phyloP scores from a whole-genome alignment of 1,140 invertebrate genomes.

The Bombus superbus region DNA sequence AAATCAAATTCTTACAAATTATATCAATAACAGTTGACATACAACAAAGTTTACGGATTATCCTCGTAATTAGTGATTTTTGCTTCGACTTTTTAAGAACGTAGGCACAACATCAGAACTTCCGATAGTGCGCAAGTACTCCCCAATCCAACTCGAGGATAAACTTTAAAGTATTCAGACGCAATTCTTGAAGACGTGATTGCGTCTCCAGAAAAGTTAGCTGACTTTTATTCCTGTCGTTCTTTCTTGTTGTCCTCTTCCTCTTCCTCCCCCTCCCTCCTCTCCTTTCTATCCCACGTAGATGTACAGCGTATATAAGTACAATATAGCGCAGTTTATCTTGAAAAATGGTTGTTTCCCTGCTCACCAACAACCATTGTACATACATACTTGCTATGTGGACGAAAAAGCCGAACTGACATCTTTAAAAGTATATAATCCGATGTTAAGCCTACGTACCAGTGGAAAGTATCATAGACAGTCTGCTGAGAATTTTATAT shows the following conservation, averaged over 20 bases:
- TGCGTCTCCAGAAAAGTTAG: not conserved
- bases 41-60: not conserved
- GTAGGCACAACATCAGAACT: not conserved
- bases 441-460: conserved; percentile 71
- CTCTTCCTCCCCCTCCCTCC: too few relatives aligned
- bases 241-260: not conserved
- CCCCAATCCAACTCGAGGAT: not conserved
- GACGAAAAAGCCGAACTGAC: conserved; percentile 55
- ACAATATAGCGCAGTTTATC: conserved; percentile 73
- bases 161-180: conserved; percentile 20
- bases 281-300: not conserved
- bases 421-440: conserved; percentile 73
- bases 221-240: conserved; percentile 6
- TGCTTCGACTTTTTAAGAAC: not conserved
- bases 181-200: not conserved
- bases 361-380: conserved; percentile 70
- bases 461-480: conserved; percentile 30
- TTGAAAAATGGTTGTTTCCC: conserved; percentile 75
- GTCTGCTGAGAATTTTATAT: not conserved
- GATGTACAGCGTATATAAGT: conserved; percentile 18
- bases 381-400: conserved; percentile 46
- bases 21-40: not conserved
- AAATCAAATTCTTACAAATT: not conserved
- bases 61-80: not conserved
- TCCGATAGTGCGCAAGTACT: not conserved